A percentile compares a stretch with the other conserved stretches of the same genome.
Conservation (phyloP, 2,113 vertebrate species). For the Alexandromys fortis region DNA sequence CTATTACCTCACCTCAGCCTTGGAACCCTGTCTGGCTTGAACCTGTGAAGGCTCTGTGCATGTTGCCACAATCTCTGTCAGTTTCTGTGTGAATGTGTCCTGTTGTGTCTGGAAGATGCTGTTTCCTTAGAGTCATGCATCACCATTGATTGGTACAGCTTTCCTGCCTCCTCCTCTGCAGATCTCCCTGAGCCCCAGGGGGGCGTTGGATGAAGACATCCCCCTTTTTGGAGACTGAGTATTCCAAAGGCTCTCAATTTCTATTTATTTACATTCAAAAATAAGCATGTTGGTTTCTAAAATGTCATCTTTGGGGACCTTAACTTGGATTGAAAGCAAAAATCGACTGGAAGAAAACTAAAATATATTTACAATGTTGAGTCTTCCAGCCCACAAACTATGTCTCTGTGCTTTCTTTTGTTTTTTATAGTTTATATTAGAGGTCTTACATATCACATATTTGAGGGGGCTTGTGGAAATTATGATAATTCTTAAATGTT, state of each 20-base stretch:
- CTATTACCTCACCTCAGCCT: not conserved
- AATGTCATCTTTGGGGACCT: not conserved
- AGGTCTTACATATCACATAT: not conserved
- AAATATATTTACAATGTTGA: not conserved
- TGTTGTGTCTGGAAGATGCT: not conserved
- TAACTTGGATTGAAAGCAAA: not conserved
- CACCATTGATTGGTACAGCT: not conserved
- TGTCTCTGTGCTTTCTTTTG: not conserved
- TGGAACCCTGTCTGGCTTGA: not conserved
- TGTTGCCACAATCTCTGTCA: too few species aligned
- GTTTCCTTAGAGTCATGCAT: not conserved
- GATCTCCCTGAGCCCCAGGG: not conserved
- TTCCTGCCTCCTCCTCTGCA: not conserved
- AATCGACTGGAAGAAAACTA: not conserved
- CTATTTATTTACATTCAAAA: slow-evolving; percentile 4
- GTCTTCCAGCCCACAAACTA: not conserved
- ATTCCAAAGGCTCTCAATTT: not conserved
- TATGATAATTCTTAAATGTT: not conserved
- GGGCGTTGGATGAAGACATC: not conserved
- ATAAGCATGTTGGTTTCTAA: not conserved
- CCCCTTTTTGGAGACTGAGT: not conserved
- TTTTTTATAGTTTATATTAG: not conserved
- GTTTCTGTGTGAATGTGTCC: not conserved
- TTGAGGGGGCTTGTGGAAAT: not conserved
- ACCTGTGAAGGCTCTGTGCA: not conserved